Evolutionary conservation across 2,113 vertebrate genomes (phyloP), one percentile per base, ranked within the genome.

Genomic region (Corythoichthys intestinalis): DNA sequence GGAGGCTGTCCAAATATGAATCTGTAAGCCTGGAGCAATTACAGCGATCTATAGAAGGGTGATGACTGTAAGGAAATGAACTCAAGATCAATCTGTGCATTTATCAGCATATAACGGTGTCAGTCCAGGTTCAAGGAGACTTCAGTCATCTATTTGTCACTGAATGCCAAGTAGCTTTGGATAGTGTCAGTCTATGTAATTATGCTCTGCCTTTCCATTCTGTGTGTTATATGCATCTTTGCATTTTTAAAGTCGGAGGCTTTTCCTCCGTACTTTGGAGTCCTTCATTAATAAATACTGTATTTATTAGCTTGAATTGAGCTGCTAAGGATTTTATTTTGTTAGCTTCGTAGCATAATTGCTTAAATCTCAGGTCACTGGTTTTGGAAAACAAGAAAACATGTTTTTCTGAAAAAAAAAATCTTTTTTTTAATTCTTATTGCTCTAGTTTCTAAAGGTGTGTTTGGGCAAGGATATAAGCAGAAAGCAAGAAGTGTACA

Each of bases 1-100:
- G 86, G 86, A 89, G 35, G 67, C 73, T 76, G 71, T 86, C 84
- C 84, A 90, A 85, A 86, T 87, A 83, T 84, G 84, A 87, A 86
- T 77, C 69, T 83, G 73, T 75, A 81, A 64, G 66, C 65, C 67
- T 67, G 69, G 71, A 76, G 85, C 85, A 90, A 87, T 89, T 86
- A 87, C 58, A 74, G 73, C 61, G 73, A 83, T 81, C 74, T 15
- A 59, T 83, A 71, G 60, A 65, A 66, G 84, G 80, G 73, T 71
- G 70, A 66, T 6, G 53, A 75, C 79, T 76, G 68, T 17, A 7
- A 72, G 77, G 76, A 86, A 83, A 86, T 83, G 67, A 84, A 84
- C 76, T 77, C 74, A 13, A 71, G 75, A 86, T 87, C 83, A 85
- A 82, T 83, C 71, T 57, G 1, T 44, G 76, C 78, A 84, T 83